Conservation (phyloP, 2,888 invertebrate genomes). For the Mantis religiosa region DNA sequence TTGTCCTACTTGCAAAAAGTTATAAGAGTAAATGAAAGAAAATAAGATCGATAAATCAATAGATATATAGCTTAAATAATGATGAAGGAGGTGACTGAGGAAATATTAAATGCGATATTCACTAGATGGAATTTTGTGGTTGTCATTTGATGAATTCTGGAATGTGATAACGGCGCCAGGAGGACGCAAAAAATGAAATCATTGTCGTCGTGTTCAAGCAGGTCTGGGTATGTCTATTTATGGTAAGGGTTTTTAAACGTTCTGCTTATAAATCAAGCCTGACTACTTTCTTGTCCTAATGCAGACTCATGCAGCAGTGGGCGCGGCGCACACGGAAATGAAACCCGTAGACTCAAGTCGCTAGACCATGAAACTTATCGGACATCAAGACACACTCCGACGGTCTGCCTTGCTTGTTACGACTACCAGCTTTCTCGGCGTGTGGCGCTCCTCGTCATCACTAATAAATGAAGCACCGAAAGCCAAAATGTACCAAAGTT, state of each 20-base stretch:
- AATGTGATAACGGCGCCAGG: not conserved
- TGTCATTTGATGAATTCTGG: not conserved
- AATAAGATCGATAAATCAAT: no score
- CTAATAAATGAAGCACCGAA: no score
- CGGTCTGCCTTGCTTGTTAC: not conserved
- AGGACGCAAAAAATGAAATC: not conserved
- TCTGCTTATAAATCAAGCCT: not conserved
- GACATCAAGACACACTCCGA: not conserved
- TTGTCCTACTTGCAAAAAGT: no score
- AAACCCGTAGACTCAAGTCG: not conserved
- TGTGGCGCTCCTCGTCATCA: not conserved
- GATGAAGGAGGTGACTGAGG: no score
- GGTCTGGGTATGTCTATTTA: not conserved
- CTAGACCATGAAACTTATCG: not conserved
- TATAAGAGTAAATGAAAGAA: no score
- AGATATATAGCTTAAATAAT: no score
- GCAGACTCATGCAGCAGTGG: not conserved
- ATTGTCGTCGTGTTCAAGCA: not conserved
- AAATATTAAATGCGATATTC: no score
- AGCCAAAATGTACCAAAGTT: no score
- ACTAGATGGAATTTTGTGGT: no score
- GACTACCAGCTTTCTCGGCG: not conserved
- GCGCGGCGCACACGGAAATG: not conserved
- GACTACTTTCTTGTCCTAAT: not conserved
- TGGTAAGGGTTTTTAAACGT: not conserved